Conservation (phyloP, 2,113 vertebrate genomes). For the Phoxinus phoxinus region DNA sequence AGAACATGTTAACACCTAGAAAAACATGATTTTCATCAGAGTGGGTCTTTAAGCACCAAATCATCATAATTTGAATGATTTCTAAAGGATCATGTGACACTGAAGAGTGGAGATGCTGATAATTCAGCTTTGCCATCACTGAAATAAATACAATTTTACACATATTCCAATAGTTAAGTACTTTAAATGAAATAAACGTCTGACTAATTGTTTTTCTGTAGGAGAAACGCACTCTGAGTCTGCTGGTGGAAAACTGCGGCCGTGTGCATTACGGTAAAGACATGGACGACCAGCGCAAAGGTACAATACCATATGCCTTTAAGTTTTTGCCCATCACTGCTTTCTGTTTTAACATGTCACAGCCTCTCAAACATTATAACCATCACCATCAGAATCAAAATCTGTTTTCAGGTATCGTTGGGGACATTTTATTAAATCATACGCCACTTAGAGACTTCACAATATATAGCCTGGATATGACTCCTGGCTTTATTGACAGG, state of each 20-base stretch:
- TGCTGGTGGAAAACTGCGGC: conserved; percentile 93
- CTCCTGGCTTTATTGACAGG: conserved; percentile 76
- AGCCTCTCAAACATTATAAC: not conserved
- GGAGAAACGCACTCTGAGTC: conserved; percentile 82
- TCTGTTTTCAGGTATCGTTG: conserved; percentile 75
- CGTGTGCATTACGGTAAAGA: conserved; percentile 83
- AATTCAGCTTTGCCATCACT: not conserved
- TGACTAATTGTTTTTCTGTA: conserved; percentile 60
- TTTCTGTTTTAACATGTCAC: not conserved
- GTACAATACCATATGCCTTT: conserved; percentile 66
- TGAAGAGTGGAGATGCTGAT: not conserved
- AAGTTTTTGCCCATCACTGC: not conserved
- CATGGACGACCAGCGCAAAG: conserved; percentile 91
- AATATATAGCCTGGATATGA: conserved; percentile 81
- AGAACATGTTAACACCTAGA: no score
- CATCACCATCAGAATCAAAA: conserved; percentile 43
- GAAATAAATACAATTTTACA: no score
- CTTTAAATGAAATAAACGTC: not conserved
- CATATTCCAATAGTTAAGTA: not conserved
- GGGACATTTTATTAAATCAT: conserved; percentile 78
- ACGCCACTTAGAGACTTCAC: conserved; percentile 73
- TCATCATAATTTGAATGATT: not conserved
- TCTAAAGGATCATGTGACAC: not conserved
- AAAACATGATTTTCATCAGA: no score
- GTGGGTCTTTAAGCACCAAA: not conserved